Conservation (phyloP, 1,140 invertebrate species). For the Ectropis grisescens region DNA sequence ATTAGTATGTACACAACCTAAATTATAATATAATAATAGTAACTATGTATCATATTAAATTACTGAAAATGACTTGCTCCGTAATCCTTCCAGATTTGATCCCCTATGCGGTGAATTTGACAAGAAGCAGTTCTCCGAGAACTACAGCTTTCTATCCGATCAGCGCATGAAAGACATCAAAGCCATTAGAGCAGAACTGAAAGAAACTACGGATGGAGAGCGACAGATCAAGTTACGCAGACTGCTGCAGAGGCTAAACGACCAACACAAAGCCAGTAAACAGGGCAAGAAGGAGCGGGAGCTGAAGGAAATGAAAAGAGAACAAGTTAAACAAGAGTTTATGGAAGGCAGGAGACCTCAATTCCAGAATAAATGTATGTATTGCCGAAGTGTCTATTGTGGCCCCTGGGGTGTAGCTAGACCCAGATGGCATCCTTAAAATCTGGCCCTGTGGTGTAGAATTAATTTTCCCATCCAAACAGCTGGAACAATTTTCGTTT, state of each 20-base stretch:
- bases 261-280: slow-evolving; percentile 76
- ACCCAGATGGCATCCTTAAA: no score
- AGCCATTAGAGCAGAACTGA: slow-evolving; percentile 74
- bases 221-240: slow-evolving; percentile 77
- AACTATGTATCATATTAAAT: no score
- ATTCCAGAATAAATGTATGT: slow-evolving; percentile 87
- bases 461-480: no score
- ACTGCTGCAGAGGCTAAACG: slow-evolving; percentile 80
- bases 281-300: slow-evolving; percentile 71
- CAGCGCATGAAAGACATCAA: slow-evolving; percentile 77
- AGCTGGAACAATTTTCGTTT: no score
- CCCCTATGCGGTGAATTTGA: slow-evolving; percentile 82
- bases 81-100: slow-evolving; percentile 84
- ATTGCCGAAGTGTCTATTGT: no score
- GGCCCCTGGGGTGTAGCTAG: no score
- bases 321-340: slow-evolving; percentile 71
- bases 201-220: slow-evolving; percentile 73
- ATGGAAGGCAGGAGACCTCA: slow-evolving; percentile 76
- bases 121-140: slow-evolving; percentile 78
- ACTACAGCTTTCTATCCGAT: slow-evolving; percentile 83
- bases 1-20: no score
- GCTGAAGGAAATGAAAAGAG: slow-evolving; percentile 70
- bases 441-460: no score
- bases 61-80: no score
- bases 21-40: no score